Percentiles rank a stretch among this genome's conserved stretches.
phyloP scores from a whole-genome alignment of 2,888 invertebrate genomes.

The Ormyrus thymus region DNA sequence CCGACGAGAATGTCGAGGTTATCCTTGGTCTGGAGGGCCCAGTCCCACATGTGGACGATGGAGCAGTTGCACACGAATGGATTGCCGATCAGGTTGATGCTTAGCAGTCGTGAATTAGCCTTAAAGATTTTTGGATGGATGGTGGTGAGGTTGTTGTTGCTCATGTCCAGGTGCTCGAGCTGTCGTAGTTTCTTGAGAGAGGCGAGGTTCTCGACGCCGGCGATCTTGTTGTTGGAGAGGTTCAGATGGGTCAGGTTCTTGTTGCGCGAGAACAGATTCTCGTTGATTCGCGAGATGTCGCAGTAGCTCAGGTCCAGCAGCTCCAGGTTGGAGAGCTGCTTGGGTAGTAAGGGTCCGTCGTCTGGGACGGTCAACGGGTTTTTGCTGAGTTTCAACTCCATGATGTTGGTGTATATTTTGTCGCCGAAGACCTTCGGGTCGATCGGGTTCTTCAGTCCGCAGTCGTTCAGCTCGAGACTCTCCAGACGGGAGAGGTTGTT shows the following conservation, averaged over 20 bases:
- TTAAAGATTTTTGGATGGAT: conserved; percentile 78
- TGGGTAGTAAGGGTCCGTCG: conserved; percentile 79
- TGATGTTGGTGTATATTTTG: conserved; percentile 80
- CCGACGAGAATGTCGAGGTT: conserved; percentile 81
- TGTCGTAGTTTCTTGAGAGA: conserved; percentile 78
- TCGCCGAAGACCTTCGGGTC: conserved; percentile 83
- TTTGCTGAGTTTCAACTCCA: conserved; percentile 82
- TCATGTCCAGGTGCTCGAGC: conserved; percentile 80
- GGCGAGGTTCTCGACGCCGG: conserved; percentile 76
- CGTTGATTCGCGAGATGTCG: conserved; percentile 79
- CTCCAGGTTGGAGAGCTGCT: conserved; percentile 80
- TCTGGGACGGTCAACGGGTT: conserved; percentile 81
- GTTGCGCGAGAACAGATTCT: conserved; percentile 79
- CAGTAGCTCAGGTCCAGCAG: conserved; percentile 82
- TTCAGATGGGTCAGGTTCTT: conserved; percentile 80
- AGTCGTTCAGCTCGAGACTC: conserved; percentile 82
- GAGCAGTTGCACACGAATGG: conserved; percentile 83
- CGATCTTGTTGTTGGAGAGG: conserved; percentile 79
- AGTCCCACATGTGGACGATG: conserved; percentile 84
- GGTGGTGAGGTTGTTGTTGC: conserved; percentile 80
- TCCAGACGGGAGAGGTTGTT: conserved; percentile 81
- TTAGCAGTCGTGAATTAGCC: conserved; percentile 78
- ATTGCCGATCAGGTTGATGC: conserved; percentile 81
- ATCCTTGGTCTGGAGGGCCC: conserved; percentile 82
- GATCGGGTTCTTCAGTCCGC: conserved; percentile 80